Percentiles rank a stretch among this genome's conserved stretches.
Conservation (phyloP, 2,797 vertebrate species). For the Chrysolophus pictus region DNA sequence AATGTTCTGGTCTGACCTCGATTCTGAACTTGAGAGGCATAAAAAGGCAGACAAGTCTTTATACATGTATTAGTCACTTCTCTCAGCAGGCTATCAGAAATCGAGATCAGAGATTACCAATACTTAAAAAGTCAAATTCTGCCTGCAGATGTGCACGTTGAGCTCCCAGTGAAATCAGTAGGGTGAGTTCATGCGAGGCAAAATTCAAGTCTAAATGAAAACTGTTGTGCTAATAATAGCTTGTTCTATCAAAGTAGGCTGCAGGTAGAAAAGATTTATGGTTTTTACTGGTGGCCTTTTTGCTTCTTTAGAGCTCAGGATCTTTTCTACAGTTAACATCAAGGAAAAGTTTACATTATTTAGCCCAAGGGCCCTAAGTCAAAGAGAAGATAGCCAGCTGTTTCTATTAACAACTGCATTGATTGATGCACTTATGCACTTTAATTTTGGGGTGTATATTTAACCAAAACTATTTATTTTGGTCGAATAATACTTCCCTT, state of each 20-base stretch:
- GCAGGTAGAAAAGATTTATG: not conserved
- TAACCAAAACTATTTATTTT: not conserved
- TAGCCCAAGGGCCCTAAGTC: not conserved
- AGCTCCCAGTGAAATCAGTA: slow-evolving; percentile 49
- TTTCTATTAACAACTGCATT: not conserved
- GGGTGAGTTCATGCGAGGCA: not conserved
- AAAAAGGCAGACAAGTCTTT: slow-evolving; percentile 39
- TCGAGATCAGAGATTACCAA: slow-evolving; percentile 54
- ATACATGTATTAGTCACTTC: slow-evolving; percentile 24
- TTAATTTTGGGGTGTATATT: not conserved
- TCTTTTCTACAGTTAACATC: not conserved
- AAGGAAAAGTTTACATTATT: not conserved
- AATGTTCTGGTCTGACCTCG: slow-evolving; percentile 38
- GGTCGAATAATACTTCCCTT: not conserved
- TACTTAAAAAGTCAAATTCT: slow-evolving; percentile 61
- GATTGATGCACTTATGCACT: not conserved
- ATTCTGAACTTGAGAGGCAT: slow-evolving; percentile 42
- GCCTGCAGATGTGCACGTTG: slow-evolving; percentile 4
- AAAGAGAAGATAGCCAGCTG: not conserved
- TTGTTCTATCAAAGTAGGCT: not conserved
- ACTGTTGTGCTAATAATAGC: slow-evolving; percentile 52
- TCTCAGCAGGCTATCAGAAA: slow-evolving; percentile 48
- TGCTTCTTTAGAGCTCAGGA: not conserved
- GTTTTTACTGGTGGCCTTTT: not conserved
- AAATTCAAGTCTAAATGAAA: slow-evolving; percentile 37